These are phyloP conservation scores for Masnerella sp. DNA, from an alignment of 2,888 invertebrate genomes.

Conservation along the genomic window DNA sequence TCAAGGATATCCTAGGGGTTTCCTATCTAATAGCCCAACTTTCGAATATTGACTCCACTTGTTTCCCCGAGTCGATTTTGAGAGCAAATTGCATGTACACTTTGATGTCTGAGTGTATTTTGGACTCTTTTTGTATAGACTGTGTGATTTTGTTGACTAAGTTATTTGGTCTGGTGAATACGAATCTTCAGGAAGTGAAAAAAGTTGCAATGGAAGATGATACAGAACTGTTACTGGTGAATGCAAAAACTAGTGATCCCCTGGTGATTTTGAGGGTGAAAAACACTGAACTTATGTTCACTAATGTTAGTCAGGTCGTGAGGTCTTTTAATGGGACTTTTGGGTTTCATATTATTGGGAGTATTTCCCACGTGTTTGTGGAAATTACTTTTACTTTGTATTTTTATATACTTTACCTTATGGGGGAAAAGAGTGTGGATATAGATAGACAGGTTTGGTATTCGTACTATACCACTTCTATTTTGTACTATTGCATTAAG, in stretches of 20 bases:
- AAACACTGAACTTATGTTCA: conserved; percentile 63
- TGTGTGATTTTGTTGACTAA: conserved; percentile 62
- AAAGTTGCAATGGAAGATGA: conserved; percentile 30
- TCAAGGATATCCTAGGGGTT: conserved; percentile 63
- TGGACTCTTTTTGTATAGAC: conserved; percentile 65
- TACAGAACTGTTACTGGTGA: no score
- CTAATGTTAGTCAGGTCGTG: conserved; percentile 62
- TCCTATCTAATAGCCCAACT: conserved; percentile 62
- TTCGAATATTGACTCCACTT: conserved; percentile 43
- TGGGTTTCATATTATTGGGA: conserved; percentile 62
- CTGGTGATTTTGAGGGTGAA: conserved; percentile 64
- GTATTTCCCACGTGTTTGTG: conserved; percentile 65
- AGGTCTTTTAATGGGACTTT: conserved; percentile 64
- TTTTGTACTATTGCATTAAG: conserved; percentile 65
- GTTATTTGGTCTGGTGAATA: conserved; percentile 64
- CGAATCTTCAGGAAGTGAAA: conserved; percentile 62
- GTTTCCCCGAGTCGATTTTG: not conserved
- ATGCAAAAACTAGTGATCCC: no score
- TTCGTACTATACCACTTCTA: conserved; percentile 65
- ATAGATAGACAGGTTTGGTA: conserved; percentile 67
- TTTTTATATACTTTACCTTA: conserved; percentile 64
- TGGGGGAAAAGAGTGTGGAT: conserved; percentile 58
- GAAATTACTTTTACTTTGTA: conserved; percentile 68
- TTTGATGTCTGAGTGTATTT: conserved; percentile 63
- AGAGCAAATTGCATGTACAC: conserved; percentile 59